These are phyloP conservation scores for Helicorthomorpha holstii DNA, from an alignment of 1,140 invertebrate genomes.

Conservation along the genomic window DNA sequence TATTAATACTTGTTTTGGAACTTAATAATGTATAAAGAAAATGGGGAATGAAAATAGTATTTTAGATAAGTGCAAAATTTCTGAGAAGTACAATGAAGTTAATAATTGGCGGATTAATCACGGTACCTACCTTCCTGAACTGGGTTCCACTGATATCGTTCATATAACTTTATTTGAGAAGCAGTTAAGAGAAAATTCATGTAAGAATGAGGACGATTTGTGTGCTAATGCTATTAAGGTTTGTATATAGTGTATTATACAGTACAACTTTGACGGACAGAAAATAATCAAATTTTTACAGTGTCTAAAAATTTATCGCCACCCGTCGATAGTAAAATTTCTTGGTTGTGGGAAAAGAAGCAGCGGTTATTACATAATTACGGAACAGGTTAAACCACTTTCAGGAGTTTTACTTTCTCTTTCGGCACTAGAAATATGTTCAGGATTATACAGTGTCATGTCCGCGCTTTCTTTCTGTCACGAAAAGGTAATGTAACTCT, in stretches of 20 bases:
- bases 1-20: no score
- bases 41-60: not conserved
- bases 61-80: not conserved
- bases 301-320: not conserved
- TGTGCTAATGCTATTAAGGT: not conserved
- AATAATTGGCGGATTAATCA: not conserved
- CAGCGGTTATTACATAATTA: not conserved
- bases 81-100: not conserved
- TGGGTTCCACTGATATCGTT: not conserved
- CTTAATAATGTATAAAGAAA: no score
- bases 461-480: not conserved
- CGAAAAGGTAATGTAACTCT: not conserved
- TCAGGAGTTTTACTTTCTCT: not conserved
- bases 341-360: not conserved
- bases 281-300: not conserved
- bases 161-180: not conserved
- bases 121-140: not conserved
- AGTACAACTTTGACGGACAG: not conserved
- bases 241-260: no score
- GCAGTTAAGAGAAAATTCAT: not conserved
- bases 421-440: not conserved
- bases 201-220: not conserved
- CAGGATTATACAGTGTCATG: not conserved
- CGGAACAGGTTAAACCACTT: not conserved
- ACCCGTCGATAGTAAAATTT: not conserved